Evolutionary conservation across 2,888 invertebrate species (phyloP).

Genomic region (Pteria penguin): DNA sequence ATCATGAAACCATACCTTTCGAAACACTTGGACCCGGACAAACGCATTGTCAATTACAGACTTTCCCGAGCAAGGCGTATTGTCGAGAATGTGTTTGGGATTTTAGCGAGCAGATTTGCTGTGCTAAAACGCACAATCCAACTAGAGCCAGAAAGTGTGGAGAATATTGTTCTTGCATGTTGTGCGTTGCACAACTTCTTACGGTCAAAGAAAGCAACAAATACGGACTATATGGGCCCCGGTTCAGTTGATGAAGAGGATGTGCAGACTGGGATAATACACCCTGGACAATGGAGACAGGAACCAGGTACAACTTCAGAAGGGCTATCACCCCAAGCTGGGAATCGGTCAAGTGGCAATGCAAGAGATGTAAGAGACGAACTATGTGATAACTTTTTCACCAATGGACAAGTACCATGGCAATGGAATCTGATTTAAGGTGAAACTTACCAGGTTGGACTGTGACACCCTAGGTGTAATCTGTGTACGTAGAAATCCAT

Average conservation of each 20-base stretch:
- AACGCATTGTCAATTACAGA: constrained; percentile 12
- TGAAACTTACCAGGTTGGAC: constrained; percentile 14
- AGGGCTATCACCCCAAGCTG: not conserved
- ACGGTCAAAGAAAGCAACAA: constrained; percentile 1
- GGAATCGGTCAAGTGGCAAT: constrained; percentile 9
- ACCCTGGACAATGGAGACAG: not conserved
- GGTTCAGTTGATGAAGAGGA: constrained; percentile 7
- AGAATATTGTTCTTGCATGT: constrained; percentile 11
- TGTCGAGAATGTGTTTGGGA: constrained; percentile 35
- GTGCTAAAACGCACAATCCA: not conserved
- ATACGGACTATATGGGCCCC: not conserved
- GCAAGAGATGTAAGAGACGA: constrained; percentile 13
- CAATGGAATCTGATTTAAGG: constrained; percentile 11
- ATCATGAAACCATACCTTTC: too few species aligned
- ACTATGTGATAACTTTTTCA: constrained; percentile 18
- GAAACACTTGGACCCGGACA: too few species aligned
- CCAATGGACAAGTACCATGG: constrained; percentile 20
- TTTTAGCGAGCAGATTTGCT: constrained; percentile 12
- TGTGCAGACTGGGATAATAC: not conserved
- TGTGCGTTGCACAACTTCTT: constrained; percentile 23
- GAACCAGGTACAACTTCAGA: not conserved
- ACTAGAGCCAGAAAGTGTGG: constrained; percentile 17
- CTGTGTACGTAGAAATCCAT: constrained; percentile 10
- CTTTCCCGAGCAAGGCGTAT: constrained; percentile 25
- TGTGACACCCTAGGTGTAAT: constrained; percentile 15